Percentiles rank a stretch among this genome's conserved stretches.
Conservation (phyloP, 1,140 invertebrate species). For the Drosophila kikkawai region DNA sequence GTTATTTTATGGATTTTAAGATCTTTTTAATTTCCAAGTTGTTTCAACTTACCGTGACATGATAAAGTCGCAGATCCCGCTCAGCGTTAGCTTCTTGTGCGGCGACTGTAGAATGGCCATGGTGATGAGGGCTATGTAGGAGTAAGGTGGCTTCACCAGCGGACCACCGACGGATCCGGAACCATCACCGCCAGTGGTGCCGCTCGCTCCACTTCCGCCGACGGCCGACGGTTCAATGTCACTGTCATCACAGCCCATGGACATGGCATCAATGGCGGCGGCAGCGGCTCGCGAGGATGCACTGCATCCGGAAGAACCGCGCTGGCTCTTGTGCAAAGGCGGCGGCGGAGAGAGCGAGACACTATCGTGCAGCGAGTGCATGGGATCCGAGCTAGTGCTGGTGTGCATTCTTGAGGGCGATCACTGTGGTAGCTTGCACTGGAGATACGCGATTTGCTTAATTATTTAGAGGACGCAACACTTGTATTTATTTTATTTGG, state of each 20-base stretch:
- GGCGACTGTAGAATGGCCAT: constrained; percentile 99
- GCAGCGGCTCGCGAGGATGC: constrained; percentile 51
- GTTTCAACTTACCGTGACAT: constrained; percentile 90
- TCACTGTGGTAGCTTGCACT: constrained; percentile 22
- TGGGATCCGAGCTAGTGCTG: constrained; percentile 69
- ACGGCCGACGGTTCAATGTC: constrained; percentile 57
- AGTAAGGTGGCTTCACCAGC: constrained; percentile 97
- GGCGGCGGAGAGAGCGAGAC: constrained; percentile 73
- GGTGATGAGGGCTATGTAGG: constrained; percentile 98
- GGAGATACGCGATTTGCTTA: constrained; percentile 37
- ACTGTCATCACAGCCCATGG: constrained; percentile 69
- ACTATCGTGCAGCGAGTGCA: constrained; percentile 67
- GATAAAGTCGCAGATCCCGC: constrained; percentile 99
- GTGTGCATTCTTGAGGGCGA: constrained; percentile 61
- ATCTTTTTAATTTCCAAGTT: background rate
- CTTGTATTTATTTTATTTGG: constrained; percentile 40
- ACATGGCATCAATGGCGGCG: constrained; percentile 60
- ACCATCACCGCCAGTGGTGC: constrained; percentile 21
- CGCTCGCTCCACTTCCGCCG: constrained; percentile 38
- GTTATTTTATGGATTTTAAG: background rate
- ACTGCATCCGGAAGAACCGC: constrained; percentile 29
- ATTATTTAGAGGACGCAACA: constrained; percentile 66
- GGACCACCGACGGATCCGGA: constrained; percentile 67
- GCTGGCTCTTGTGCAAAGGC: constrained; percentile 67
- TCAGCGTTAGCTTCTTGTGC: constrained; percentile 97